These are phyloP conservation scores for Elaphurus davidianus DNA, from an alignment of 2,113 vertebrate genomes.

Conservation along the genomic window DNA sequence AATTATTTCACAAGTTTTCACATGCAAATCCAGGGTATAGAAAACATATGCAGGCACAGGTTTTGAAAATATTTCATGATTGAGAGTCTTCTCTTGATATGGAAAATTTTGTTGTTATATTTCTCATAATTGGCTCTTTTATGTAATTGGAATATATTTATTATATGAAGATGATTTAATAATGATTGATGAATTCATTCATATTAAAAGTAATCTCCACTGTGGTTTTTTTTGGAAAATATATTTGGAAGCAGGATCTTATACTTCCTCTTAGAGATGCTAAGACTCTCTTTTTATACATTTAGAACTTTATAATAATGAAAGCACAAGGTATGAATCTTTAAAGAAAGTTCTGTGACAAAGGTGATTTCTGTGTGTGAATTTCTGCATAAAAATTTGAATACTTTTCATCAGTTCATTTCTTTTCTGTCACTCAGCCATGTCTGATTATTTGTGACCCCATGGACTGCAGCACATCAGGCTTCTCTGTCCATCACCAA, in stretches of 20 bases:
- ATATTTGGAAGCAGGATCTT: neutral
- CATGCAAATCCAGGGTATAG: neutral
- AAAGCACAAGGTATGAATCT: neutral
- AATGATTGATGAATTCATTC: neutral
- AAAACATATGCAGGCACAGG: neutral
- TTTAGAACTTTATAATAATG: neutral
- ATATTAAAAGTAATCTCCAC: neutral
- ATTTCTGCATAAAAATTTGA: neutral
- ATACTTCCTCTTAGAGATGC: neutral
- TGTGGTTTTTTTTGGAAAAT: neutral
- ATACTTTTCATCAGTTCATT: neutral
- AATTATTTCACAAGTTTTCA: neutral
- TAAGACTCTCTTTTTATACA: neutral
- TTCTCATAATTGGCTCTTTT: neutral
- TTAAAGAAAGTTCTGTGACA: neutral
- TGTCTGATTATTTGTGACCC: accelerated
- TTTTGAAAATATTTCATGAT: neutral
- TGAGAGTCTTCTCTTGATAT: neutral
- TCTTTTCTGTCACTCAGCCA: neutral
- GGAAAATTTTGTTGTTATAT: neutral
- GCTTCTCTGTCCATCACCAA: neutral
- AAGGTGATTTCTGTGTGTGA: neutral
- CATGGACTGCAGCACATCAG: neutral
- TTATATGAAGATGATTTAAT: neutral
- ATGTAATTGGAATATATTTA: neutral